These are phyloP conservation scores for Cygnus buccinator DNA, from an alignment of 2,113 vertebrate species.

Conservation along the genomic window DNA sequence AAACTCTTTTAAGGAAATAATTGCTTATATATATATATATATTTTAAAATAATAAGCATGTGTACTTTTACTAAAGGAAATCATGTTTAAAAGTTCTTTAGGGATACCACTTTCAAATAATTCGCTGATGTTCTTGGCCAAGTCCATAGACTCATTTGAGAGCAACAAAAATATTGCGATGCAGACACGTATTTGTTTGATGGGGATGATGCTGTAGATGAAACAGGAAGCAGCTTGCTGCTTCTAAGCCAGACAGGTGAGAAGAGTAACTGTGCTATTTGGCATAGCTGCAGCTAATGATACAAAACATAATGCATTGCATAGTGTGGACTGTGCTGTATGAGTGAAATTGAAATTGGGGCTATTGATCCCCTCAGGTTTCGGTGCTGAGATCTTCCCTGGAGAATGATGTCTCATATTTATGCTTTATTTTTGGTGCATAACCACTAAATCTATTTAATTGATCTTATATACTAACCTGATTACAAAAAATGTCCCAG, in stretches of 20 bases:
- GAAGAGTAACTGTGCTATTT: background rate
- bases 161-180: background rate
- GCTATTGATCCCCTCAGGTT: background rate
- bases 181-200: background rate
- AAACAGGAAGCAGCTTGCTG: background rate
- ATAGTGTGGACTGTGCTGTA: background rate
- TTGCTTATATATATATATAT: background rate
- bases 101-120: background rate
- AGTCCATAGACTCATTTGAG: conserved; percentile 8
- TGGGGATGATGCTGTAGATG: background rate
- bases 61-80: background rate
- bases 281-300: background rate
- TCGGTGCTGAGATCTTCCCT: background rate
- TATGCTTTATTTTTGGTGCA: background rate
- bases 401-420: background rate
- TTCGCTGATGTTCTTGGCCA: background rate
- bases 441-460: background rate
- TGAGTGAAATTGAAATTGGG: background rate
- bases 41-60: background rate
- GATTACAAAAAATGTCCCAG: background rate
- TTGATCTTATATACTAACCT: background rate
- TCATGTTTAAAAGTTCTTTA: background rate
- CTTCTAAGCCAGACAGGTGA: conserved; percentile 1
- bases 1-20: background rate
- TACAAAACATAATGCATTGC: background rate